These are phyloP conservation scores for Pyrrhia umbra DNA, from an alignment of 2,888 invertebrate species.

Conservation along the genomic window DNA sequence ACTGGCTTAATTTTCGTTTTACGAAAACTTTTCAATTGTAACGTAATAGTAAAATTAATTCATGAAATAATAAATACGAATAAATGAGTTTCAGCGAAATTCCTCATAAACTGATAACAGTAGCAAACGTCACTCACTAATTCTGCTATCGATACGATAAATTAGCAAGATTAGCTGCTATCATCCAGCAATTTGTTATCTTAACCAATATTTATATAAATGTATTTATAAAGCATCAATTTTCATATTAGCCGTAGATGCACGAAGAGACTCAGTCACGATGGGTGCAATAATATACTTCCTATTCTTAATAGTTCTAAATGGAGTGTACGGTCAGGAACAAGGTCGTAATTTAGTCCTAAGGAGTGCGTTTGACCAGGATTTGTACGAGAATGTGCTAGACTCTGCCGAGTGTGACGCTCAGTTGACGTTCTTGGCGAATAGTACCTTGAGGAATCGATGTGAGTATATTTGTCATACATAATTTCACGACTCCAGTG, in stretches of 20 bases:
- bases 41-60: no score
- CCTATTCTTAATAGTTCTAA: conserved; percentile 38
- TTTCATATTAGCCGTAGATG: conserved; percentile 10
- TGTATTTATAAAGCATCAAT: conserved; percentile 8
- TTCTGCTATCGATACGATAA: conserved; percentile 40
- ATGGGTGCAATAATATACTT: conserved; percentile 44
- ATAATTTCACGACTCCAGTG: no score
- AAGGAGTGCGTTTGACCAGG: conserved; percentile 68
- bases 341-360: conserved; percentile 23
- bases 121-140: conserved; percentile 13
- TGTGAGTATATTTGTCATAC: conserved; percentile 64
- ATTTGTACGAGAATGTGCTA: conserved; percentile 72
- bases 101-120: not conserved
- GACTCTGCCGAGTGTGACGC: conserved; percentile 65
- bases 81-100: not conserved
- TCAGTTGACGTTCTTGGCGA: conserved; percentile 64
- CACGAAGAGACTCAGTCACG: conserved; percentile 25
- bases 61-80: not conserved
- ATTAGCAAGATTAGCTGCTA: conserved; percentile 48
- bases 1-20: no score
- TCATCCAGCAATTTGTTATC: conserved; percentile 37
- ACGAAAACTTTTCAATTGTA: no score
- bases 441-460: conserved; percentile 46
- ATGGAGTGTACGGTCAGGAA: conserved; percentile 33
- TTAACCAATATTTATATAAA: conserved; percentile 40